Conservation (phyloP, 2,113 vertebrate genomes). For the Ellobius talpinus region DNA sequence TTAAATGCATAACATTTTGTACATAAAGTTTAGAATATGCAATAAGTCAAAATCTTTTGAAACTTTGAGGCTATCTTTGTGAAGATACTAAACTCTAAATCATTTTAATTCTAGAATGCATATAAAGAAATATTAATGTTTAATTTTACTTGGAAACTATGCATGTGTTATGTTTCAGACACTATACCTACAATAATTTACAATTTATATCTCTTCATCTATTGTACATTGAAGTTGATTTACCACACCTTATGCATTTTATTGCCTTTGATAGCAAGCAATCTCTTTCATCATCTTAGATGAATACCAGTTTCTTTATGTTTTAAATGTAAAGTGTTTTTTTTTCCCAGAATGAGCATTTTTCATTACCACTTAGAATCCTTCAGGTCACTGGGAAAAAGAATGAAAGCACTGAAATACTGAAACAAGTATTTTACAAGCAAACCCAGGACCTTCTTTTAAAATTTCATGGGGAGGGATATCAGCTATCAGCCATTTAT, state of each 20-base stretch:
- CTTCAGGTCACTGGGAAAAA: slow-evolving; percentile 43
- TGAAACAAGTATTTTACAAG: background rate
- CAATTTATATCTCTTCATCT: slow-evolving; percentile 66
- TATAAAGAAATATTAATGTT: slow-evolving; percentile 73
- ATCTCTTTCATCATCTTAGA: slow-evolving; percentile 56
- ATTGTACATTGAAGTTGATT: slow-evolving; percentile 71
- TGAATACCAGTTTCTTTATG: slow-evolving; percentile 60
- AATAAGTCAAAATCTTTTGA: slow-evolving; percentile 54
- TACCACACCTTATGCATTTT: slow-evolving; percentile 53
- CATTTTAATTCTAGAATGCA: slow-evolving; percentile 55
- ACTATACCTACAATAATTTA: slow-evolving; percentile 76
- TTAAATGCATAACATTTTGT: slow-evolving; percentile 39
- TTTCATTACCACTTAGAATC: background rate
- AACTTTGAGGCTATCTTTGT: slow-evolving; percentile 59
- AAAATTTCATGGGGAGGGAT: slow-evolving; percentile 5
- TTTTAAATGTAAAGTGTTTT: slow-evolving; percentile 32
- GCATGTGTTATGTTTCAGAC: slow-evolving; percentile 65
- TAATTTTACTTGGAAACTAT: slow-evolving; percentile 75
- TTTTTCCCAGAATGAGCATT: background rate
- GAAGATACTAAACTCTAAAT: slow-evolving; percentile 66
- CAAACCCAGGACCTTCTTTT: slow-evolving; percentile 40
- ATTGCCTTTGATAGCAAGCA: slow-evolving; percentile 73
- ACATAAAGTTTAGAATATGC: slow-evolving; percentile 17
- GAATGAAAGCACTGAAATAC: background rate
- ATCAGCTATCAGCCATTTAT: slow-evolving; percentile 56